phyloP scores from a whole-genome alignment of 64 coral and sea anemone genomes.

The Dendronephthya gigantea region DNA sequence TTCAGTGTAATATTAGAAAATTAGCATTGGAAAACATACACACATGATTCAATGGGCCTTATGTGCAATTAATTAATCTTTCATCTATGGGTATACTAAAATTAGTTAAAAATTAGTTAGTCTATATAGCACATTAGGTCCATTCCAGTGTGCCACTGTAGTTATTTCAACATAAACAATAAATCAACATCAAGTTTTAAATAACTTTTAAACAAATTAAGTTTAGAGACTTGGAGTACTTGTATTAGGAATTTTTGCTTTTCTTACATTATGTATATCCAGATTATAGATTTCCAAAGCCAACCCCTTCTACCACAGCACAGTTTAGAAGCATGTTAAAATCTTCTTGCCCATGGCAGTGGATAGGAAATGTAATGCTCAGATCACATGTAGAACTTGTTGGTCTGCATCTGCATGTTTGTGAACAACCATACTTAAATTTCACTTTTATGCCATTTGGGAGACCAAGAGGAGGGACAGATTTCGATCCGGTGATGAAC shows the following conservation, averaged over 20 bases:
- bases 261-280: background rate
- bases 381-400: slow-evolving; percentile 57
- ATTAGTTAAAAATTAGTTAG: too few relatives aligned
- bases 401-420: slow-evolving; percentile 44
- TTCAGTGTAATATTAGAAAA: too few relatives aligned
- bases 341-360: slow-evolving; percentile 18
- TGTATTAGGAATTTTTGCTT: background rate
- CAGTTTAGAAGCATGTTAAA: slow-evolving; percentile 44
- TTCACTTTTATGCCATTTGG: slow-evolving; percentile 37
- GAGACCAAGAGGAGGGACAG: slow-evolving; percentile 37
- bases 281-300: slow-evolving; percentile 37
- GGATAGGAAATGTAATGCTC: slow-evolving; percentile 30
- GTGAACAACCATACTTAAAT: slow-evolving; percentile 36
- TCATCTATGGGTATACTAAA: too few relatives aligned
- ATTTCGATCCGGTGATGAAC: slow-evolving; percentile 48
- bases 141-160: too few relatives aligned
- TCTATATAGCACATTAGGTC: too few relatives aligned
- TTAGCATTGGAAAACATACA: too few relatives aligned
- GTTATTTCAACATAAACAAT: too few relatives aligned
- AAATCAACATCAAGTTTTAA: too few relatives aligned
- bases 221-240: too few relatives aligned
- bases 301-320: slow-evolving; percentile 43
- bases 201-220: too few relatives aligned
- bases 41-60: too few relatives aligned
- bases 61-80: too few relatives aligned